These are phyloP conservation scores for Magallana gigas DNA, from an alignment of 1,140 invertebrate genomes.

Conservation along the genomic window DNA sequence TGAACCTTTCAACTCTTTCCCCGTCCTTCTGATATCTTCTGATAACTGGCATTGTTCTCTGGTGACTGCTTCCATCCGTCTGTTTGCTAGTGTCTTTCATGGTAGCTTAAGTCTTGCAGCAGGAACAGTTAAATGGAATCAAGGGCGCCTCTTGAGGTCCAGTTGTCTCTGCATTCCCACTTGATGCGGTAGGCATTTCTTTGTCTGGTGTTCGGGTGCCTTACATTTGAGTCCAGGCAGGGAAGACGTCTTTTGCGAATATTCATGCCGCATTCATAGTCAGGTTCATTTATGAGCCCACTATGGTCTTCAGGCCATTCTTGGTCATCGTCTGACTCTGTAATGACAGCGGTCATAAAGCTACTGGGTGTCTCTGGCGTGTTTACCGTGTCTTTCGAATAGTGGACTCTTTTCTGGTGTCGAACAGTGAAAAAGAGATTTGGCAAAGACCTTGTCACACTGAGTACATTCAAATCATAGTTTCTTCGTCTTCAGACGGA, in stretches of 20 bases:
- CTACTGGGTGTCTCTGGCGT: not conserved
- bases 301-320: not conserved
- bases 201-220: not conserved
- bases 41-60: not conserved
- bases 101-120: not conserved
- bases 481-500: not conserved
- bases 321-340: not conserved
- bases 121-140: not conserved
- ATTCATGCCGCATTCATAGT: not conserved
- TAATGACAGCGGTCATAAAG: not conserved
- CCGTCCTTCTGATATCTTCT: not conserved
- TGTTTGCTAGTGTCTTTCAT: not conserved
- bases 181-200: not conserved
- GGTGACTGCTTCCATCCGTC: not conserved
- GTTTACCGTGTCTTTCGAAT: not conserved
- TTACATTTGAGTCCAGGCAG: not conserved
- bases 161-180: not conserved
- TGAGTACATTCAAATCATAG: not conserved
- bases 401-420: not conserved
- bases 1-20: not conserved
- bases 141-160: not conserved
- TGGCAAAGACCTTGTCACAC: not conserved
- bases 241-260: not conserved
- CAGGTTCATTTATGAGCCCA: not conserved
- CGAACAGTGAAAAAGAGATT: not conserved